Percentiles rank a stretch among this genome's conserved stretches.
phyloP scores from a whole-genome alignment of 2,113 vertebrate species.

The Ranitomeya imitator region DNA sequence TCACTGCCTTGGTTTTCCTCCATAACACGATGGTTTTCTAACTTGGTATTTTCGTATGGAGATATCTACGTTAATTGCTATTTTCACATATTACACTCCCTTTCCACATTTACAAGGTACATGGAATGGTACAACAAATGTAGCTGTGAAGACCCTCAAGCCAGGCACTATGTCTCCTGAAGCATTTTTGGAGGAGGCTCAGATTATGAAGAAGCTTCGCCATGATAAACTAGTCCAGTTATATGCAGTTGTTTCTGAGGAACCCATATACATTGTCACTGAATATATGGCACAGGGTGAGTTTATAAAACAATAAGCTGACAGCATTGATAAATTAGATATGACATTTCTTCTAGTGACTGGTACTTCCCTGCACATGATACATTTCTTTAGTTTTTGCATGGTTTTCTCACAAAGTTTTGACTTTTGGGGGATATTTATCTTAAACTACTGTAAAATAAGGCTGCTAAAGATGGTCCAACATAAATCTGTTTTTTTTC shows the following conservation, averaged over 20 bases:
- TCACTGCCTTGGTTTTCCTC: no score
- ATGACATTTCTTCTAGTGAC: neutral
- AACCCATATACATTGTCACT: conserved; percentile 97
- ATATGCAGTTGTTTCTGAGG: conserved; percentile 94
- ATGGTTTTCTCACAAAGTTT: neutral
- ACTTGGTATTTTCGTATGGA: neutral
- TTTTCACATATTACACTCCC: neutral
- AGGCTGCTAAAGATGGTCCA: neutral
- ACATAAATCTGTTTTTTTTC: neutral
- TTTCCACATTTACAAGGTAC: conserved; percentile 75
- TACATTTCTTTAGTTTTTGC: neutral
- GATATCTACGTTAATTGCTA: neutral
- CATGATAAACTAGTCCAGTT: conserved; percentile 98
- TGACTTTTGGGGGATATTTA: neutral
- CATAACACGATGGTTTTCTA: no score
- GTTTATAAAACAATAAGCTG: neutral
- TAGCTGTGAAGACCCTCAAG: conserved; percentile 96
- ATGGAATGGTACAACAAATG: conserved; percentile 95
- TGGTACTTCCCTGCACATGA: neutral
- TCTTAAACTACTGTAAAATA: neutral
- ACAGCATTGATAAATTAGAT: neutral
- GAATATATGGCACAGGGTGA: conserved; percentile 96
- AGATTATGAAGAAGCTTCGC: conserved; percentile 96
- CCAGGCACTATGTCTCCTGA: conserved; percentile 96
- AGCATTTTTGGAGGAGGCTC: conserved; percentile 96